Conservation (phyloP, 2,888 invertebrate species). For the Urechis unicinctus region DNA sequence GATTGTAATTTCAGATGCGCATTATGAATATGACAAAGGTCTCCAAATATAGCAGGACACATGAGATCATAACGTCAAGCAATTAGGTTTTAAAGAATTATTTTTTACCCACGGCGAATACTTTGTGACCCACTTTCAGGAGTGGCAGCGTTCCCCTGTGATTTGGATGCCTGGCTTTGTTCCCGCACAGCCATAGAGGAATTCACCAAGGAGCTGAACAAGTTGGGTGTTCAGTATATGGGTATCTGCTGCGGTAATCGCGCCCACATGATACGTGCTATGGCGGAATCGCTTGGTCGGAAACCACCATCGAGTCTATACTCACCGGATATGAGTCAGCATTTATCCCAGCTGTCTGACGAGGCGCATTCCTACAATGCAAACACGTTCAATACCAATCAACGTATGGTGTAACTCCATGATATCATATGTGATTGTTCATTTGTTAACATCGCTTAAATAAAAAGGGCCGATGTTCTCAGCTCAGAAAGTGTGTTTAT, state of each 20-base stretch:
- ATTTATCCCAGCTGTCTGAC: constrained; percentile 4
- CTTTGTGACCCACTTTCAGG: too few species aligned
- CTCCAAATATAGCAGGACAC: too few species aligned
- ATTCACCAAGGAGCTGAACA: constrained; percentile 29
- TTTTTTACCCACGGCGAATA: too few species aligned
- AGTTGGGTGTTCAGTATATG: constrained; percentile 32
- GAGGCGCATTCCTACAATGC: not conserved
- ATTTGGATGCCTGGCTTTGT: constrained; percentile 24
- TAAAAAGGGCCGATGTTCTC: too few species aligned
- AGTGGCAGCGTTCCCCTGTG: constrained; percentile 23
- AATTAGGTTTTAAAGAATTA: too few species aligned
- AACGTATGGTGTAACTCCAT: too few species aligned
- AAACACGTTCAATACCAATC: not conserved
- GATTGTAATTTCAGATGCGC: not conserved
- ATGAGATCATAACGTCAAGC: not conserved
- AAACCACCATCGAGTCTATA: constrained; percentile 22
- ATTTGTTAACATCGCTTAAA: too few species aligned
- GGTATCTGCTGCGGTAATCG: constrained; percentile 42
- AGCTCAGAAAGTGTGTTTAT: too few species aligned
- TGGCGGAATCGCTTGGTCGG: constrained; percentile 32
- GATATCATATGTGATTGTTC: too few species aligned
- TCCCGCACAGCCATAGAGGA: constrained; percentile 26
- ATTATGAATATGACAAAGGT: not conserved
- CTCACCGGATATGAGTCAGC: constrained; percentile 11
- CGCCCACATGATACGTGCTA: constrained; percentile 27